Base-by-base conservation (phyloP, 1,140 invertebrate genomes). In the Drosophila elegans region DNA sequence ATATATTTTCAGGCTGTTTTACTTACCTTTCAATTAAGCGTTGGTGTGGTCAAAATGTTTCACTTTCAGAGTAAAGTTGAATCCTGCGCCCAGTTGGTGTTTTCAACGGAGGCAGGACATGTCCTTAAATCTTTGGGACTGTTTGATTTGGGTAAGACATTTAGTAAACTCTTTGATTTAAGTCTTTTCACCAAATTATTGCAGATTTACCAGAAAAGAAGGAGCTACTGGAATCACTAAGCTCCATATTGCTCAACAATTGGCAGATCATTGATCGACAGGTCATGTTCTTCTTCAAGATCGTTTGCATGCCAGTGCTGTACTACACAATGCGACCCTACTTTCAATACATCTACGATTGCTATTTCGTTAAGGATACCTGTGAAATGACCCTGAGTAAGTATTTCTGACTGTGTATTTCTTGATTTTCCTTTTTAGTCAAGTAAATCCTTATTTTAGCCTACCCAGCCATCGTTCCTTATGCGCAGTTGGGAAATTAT, bases 211-310 rank as follows among this genome's bases (percentile, higher is more conserved):
- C 80, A 0, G 9, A 61, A 16, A 84, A 73, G 12, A 51, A 27
- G 6, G 12, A 42, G 0, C 64, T 89, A 5, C 21, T 75, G 1
- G 61, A 34, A 0, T 12, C 56, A 0, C 34, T 89, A 13, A 38
- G 80, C 7, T 21, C 52, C 0, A 89, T 84, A 27, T 25, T 89
- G 38, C 34, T 57, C 0, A 32, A 75, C 0, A 89, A 74, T 39
- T 89, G 84, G 84, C 6, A 46, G 32, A 25, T 53, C 0, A 89
- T 89, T 3, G 62, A 89, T 80, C 46, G 48, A 0, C 84, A 89
- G 55, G 84, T 89, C 0, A 89, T 89, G 80, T 90, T 89, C 38
- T 89, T 89, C 32, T 89, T 74, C 13, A 89, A 78, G 49, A 74
- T 89, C 10, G 84, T 89, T 27, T 78, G 68, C 41, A 84, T 89